Conservation (phyloP, 2,113 vertebrate species). For the Caracal caracal region DNA sequence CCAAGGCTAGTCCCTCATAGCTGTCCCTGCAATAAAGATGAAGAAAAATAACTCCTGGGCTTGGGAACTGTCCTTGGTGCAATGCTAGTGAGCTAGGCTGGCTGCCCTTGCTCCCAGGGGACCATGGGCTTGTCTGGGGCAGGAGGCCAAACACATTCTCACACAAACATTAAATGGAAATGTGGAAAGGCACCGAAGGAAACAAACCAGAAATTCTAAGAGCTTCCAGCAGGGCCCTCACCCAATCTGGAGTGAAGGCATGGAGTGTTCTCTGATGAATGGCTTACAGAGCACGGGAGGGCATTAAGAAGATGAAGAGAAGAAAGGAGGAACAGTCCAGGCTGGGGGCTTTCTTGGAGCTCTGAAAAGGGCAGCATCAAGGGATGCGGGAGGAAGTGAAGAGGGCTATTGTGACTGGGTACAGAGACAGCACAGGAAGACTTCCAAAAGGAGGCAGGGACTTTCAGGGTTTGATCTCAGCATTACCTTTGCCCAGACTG, state of each 20-base stretch:
- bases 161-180: no score
- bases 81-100: background rate
- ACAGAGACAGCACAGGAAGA: background rate
- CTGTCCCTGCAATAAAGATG: background rate
- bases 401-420: no score
- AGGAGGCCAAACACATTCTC: no score
- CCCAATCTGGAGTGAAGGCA: background rate
- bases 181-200: background rate
- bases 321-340: no score
- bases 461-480: background rate
- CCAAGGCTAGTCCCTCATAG: rapidly evolving
- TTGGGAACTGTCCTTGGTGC: background rate
- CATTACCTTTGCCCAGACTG: background rate
- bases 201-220: background rate
- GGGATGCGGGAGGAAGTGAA: background rate
- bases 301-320: background rate
- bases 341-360: background rate
- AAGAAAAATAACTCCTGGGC: rapidly evolving
- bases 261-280: background rate
- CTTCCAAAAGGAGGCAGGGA: rapidly evolving
- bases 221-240: background rate
- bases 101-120: background rate
- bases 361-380: background rate
- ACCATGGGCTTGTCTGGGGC: no score
- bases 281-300: background rate